Conservation (phyloP, 2,797 vertebrate species). For the Thamnophis elegans region DNA sequence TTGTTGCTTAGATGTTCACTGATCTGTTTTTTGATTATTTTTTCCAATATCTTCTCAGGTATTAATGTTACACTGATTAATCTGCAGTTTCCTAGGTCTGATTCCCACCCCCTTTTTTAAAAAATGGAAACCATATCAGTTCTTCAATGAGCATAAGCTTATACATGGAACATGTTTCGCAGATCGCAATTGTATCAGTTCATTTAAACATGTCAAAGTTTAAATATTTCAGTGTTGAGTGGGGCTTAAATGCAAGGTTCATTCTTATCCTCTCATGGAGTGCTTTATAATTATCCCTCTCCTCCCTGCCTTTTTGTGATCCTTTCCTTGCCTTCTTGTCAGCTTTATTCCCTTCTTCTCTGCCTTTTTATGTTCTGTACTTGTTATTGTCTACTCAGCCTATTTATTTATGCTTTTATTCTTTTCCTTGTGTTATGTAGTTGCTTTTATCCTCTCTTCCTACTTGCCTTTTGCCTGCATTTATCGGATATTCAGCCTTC, state of each 20-base stretch:
- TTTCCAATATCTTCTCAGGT: background rate
- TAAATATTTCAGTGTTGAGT: background rate
- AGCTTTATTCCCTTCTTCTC: background rate
- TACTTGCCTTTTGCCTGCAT: background rate
- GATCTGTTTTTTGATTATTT: background rate
- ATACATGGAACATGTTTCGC: background rate
- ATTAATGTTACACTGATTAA: background rate
- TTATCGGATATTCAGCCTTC: background rate
- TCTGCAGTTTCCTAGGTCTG: background rate
- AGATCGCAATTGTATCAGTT: background rate
- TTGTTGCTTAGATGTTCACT: background rate
- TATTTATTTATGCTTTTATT: background rate
- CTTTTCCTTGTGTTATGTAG: background rate
- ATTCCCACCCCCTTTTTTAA: fast-evolving
- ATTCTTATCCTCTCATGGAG: background rate
- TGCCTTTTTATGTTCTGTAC: too few species aligned
- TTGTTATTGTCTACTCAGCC: background rate
- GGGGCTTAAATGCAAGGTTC: background rate
- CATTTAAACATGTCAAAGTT: background rate
- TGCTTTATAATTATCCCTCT: background rate
- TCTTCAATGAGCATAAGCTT: background rate
- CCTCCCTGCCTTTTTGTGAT: background rate
- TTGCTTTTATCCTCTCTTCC: background rate
- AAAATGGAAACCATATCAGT: background rate
- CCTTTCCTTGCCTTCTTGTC: background rate